These are phyloP conservation scores for Pygoscelis adeliae DNA, from an alignment of 2,113 vertebrate genomes.

Conservation along the genomic window DNA sequence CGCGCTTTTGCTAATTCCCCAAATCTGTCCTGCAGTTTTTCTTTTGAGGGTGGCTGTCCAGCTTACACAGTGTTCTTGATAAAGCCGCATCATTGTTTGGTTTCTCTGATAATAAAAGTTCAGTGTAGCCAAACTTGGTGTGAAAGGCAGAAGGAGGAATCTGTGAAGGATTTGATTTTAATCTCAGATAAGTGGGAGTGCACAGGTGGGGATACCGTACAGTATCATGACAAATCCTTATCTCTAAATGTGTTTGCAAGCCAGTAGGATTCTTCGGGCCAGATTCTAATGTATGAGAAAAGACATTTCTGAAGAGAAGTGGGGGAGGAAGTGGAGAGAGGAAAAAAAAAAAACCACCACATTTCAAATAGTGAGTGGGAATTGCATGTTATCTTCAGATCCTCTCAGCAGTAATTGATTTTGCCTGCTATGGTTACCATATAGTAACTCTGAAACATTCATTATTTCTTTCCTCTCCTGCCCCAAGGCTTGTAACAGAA, in stretches of 20 bases:
- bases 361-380: slow-evolving; percentile 19
- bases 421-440: slow-evolving; percentile 55
- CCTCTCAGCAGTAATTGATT: slow-evolving; percentile 53
- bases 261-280: neutral
- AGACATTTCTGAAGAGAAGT: slow-evolving; percentile 14
- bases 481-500: slow-evolving; percentile 34
- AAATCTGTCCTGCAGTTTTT: neutral
- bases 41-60: neutral
- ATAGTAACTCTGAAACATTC: slow-evolving; percentile 38
- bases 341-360: neutral
- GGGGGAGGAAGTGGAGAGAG: neutral
- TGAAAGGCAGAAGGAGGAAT: neutral
- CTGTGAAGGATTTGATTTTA: slow-evolving; percentile 27
- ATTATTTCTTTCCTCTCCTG: slow-evolving; percentile 44
- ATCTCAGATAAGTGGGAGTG: neutral
- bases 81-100: neutral
- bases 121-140: neutral
- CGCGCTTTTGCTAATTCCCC: neutral
- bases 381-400: slow-evolving; percentile 34
- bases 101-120: neutral
- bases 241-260: neutral
- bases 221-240: neutral
- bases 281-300: neutral
- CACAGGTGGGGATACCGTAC: neutral
- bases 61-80: neutral